These are phyloP conservation scores for Coecobrya sp. DNA, from an alignment of 2,888 invertebrate genomes.

Conservation along the genomic window DNA sequence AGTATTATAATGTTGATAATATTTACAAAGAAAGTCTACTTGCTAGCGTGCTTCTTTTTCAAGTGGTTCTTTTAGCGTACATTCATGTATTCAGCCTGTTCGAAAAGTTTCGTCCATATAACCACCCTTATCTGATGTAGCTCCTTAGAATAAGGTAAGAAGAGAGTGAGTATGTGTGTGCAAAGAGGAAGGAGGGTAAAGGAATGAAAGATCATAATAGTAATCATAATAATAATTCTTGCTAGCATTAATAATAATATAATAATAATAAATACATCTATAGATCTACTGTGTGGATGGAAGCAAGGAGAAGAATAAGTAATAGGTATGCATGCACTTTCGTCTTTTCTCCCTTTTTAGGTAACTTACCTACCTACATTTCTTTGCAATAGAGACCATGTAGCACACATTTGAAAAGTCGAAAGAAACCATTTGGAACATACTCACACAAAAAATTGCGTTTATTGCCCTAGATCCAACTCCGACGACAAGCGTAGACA, in stretches of 20 bases:
- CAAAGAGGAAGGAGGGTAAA: slow-evolving; percentile 16
- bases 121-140: slow-evolving; percentile 20
- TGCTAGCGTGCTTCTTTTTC: background rate
- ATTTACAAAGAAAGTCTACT: slow-evolving; percentile 1
- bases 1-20: background rate
- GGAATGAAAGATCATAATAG: slow-evolving; percentile 57
- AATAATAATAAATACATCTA: slow-evolving; percentile 51
- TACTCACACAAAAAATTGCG: slow-evolving; percentile 27
- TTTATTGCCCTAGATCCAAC: slow-evolving; percentile 36
- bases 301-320: background rate
- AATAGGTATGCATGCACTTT: background rate
- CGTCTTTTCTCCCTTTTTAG: background rate
- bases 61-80: background rate
- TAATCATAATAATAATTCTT: slow-evolving; percentile 33
- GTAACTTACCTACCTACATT: slow-evolving; percentile 33
- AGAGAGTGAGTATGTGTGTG: background rate
- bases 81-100: background rate
- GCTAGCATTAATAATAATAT: slow-evolving; percentile 27
- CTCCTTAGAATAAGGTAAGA: background rate
- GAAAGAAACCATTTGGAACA: slow-evolving; percentile 19
- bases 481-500: background rate
- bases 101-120: background rate
- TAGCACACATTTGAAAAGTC: background rate
- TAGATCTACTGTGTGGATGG: background rate
- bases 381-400: background rate